These are phyloP conservation scores for Drosophila flavopinicola DNA, from an alignment of 2,888 invertebrate species.

Conservation along the genomic window DNA sequence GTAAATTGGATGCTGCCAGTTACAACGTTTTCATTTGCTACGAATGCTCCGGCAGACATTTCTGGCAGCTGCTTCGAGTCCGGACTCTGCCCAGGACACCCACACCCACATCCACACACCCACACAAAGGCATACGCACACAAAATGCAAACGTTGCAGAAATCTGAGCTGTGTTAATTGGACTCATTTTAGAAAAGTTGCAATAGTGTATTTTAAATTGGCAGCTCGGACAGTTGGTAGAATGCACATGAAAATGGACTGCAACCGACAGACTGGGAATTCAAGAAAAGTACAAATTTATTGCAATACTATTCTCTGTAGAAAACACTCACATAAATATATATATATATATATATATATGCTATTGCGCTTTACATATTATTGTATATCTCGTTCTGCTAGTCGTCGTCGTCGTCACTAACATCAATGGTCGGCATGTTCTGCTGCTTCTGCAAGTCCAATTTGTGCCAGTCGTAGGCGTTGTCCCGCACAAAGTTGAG, in stretches of 20 bases:
- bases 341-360: not conserved
- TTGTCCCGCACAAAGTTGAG: slow-evolving; percentile 8
- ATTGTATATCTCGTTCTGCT: not conserved
- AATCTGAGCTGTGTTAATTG: slow-evolving; percentile 75
- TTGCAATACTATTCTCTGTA: not conserved
- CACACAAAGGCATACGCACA: not conserved
- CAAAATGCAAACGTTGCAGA: slow-evolving; percentile 73
- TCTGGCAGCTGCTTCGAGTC: slow-evolving; percentile 54
- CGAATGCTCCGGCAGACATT: slow-evolving; percentile 61
- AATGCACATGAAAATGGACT: slow-evolving; percentile 30
- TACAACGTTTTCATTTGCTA: slow-evolving; percentile 76
- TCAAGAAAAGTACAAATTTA: not conserved
- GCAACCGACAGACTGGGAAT: slow-evolving; percentile 4
- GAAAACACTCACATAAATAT: not conserved
- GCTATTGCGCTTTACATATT: not conserved
- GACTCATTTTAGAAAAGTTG: slow-evolving; percentile 73
- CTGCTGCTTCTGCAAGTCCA: too few species aligned
- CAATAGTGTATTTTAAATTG: slow-evolving; percentile 68
- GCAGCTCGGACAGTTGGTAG: slow-evolving; percentile 59
- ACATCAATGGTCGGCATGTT: too few species aligned
- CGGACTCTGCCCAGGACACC: slow-evolving; percentile 13
- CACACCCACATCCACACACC: not conserved
- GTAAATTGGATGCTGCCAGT: slow-evolving; percentile 82
- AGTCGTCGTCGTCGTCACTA: too few species aligned
- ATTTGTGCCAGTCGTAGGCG: slow-evolving; percentile 42